These are phyloP conservation scores for Loriculus beryllinus DNA, from an alignment of 2,797 vertebrate genomes.

Conservation along the genomic window DNA sequence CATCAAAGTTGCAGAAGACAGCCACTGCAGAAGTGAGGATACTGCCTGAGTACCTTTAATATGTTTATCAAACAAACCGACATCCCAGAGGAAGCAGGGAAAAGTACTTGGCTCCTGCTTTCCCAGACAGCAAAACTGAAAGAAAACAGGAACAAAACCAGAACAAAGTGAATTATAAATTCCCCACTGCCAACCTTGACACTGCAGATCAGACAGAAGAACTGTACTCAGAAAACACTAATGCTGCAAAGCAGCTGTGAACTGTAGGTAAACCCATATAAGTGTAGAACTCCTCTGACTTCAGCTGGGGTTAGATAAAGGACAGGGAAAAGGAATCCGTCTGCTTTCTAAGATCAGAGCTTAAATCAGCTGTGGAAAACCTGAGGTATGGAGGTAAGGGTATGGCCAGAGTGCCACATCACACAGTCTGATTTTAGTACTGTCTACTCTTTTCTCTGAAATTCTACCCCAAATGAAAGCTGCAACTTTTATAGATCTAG, in stretches of 20 bases:
- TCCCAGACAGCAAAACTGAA: background rate
- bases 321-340: background rate
- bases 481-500: background rate
- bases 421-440: background rate
- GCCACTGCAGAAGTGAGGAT: background rate
- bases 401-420: background rate
- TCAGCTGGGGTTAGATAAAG: background rate
- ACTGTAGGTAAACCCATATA: background rate
- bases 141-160: background rate
- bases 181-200: background rate
- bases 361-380: background rate
- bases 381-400: background rate
- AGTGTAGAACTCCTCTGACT: background rate
- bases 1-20: background rate
- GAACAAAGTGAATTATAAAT: constrained; percentile 19
- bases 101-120: background rate
- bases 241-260: background rate
- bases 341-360: background rate
- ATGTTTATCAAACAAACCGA: background rate
- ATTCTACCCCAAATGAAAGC: background rate
- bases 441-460: background rate
- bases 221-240: background rate
- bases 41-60: background rate
- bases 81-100: background rate
- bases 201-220: background rate